These are phyloP conservation scores for Siniperca chuatsi DNA, from an alignment of 2,113 vertebrate genomes.

Conservation along the genomic window DNA sequence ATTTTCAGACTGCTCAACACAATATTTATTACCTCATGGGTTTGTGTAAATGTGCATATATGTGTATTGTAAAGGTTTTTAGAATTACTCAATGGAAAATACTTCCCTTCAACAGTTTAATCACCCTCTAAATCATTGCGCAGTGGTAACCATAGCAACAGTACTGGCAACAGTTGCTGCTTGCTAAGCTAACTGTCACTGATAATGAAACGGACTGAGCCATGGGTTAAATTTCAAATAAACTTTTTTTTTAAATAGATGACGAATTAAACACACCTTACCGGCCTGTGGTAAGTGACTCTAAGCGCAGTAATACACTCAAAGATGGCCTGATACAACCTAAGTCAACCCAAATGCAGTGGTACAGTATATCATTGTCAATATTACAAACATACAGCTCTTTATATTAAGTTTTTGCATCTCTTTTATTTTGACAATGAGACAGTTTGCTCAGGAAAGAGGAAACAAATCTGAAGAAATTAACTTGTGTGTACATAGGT, in stretches of 20 bases:
- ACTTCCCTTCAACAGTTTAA: not conserved
- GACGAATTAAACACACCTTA: not conserved
- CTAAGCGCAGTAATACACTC: not conserved
- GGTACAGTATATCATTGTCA: not conserved
- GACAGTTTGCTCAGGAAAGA: not conserved
- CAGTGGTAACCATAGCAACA: not conserved
- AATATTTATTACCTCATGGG: not conserved
- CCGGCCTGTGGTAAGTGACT: not conserved
- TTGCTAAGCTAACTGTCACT: not conserved
- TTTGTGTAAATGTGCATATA: no score
- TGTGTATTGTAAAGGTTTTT: no score
- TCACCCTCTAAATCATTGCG: not conserved
- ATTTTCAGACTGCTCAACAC: not conserved
- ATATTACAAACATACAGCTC: no score
- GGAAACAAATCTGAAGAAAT: not conserved
- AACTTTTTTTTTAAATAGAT: not conserved
- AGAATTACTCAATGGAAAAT: no score
- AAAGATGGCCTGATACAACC: not conserved
- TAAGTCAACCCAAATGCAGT: not conserved
- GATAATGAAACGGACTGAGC: not conserved
- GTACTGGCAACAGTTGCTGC: not conserved
- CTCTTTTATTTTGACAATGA: not conserved
- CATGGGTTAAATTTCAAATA: not conserved
- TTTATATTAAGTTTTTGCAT: not conserved
- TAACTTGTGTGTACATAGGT: no score